Evolutionary conservation across 2,113 vertebrate species (phyloP), one percentile per base, ranked within the genome.

Genomic region (Dasyornis broadbenti): DNA sequence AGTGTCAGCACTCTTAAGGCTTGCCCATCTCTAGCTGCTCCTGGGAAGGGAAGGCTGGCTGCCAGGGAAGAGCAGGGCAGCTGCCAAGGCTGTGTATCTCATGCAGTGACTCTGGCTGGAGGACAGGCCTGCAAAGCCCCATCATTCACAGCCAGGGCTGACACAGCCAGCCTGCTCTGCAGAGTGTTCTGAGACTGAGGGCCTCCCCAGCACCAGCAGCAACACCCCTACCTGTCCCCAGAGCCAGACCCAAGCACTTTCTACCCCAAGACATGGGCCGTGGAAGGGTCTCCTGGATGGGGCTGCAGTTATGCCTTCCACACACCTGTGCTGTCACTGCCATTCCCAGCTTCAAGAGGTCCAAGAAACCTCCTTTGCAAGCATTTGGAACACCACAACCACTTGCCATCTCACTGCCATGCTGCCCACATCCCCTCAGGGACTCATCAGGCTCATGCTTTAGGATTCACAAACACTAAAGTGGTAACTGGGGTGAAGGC

Each of bases 351-450:
- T 26, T 16, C 69, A 45, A 59, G 19, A 76, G 24, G 44, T 37
- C 35, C n/a, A 10, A 2, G 37, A 73, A 61, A 54, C 22, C 24
- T 16, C 11, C 19, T 22, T 4, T 13, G 35, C 27, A 49, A 28
- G 52, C 3, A 53, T 5, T 33, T 6, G 3, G 45, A 40, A 6
- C 83, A 23, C 37, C 77, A 27, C 24, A 11, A 1, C 1, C 5
- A 5, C 0, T 7, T 6, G 31, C 28, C 11, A 1, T 8, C 28
- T 27, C 70, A 13, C 37, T 5, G 0, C 35, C 0, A 0, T 2
- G 3, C 50, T n/a, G 61, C 68, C 52, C 20, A 8, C 14, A 7
- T 3, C 69, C n/a, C 80, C 44, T 1, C 63, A 0, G 16, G 35
- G 69, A 18, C 63, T 37, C 42, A 19, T 61, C 81, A 57, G n/a